These are phyloP conservation scores for Myotis brandtii DNA, from an alignment of 2,113 vertebrate genomes.

Conservation along the genomic window DNA sequence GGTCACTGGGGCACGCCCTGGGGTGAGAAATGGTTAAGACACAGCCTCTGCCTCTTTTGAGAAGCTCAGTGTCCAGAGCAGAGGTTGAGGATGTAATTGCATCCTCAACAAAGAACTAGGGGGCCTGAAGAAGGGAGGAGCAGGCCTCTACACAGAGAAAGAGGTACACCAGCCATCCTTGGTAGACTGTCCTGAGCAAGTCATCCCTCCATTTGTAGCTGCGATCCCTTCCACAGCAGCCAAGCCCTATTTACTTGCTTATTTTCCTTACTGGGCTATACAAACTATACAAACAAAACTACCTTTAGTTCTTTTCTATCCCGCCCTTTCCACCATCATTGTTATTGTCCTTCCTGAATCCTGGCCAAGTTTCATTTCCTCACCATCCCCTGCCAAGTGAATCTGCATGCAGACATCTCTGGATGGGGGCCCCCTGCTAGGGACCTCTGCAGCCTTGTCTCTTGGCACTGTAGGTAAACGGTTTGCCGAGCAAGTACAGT, in stretches of 20 bases:
- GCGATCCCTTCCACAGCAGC: background rate
- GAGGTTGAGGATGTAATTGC: background rate
- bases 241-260: background rate
- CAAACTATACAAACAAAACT: background rate
- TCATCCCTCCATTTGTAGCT: background rate
- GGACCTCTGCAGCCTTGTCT: background rate
- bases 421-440: background rate
- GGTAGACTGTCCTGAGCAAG: background rate
- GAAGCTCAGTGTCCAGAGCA: background rate
- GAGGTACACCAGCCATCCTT: no score
- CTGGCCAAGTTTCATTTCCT: constrained; percentile 4
- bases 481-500: constrained; percentile 8
- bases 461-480: background rate
- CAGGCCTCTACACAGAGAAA: background rate
- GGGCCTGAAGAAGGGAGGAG: background rate
- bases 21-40: background rate
- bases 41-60: background rate
- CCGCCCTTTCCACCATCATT: background rate
- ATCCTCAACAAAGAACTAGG: background rate
- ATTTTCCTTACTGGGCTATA: background rate
- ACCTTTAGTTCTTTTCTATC: background rate
- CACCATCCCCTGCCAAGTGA: background rate
- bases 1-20: background rate
- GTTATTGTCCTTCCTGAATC: background rate
- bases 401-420: background rate